Evolutionary conservation across 1,140 invertebrate genomes (phyloP).

Genomic region (Drosophila ficusphila): DNA sequence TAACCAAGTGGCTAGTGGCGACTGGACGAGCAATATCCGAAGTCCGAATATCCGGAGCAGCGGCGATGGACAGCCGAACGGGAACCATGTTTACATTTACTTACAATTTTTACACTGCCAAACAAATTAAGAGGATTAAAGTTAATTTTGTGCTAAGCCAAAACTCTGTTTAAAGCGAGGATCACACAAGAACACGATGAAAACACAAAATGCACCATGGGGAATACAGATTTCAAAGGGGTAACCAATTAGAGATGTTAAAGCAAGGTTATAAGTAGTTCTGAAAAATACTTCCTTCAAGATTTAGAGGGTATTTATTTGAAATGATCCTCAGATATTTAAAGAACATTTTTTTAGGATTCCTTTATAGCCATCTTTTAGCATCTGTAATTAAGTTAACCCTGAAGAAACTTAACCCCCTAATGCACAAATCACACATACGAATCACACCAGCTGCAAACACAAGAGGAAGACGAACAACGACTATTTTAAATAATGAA

Average conservation of each 20-base stretch:
- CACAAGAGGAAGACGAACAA: constrained; percentile 60
- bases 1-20: constrained; percentile 39
- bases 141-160: constrained; percentile 73
- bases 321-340: no score
- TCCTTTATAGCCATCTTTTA: no score
- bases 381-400: background rate
- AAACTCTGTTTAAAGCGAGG: constrained; percentile 49
- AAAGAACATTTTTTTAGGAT: no score
- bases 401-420: background rate
- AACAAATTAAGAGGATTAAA: constrained; percentile 32
- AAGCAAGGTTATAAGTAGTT: no score
- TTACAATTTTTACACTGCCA: constrained; percentile 83
- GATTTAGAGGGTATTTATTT: background rate
- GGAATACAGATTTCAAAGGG: background rate
- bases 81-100: constrained; percentile 42
- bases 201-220: constrained; percentile 5
- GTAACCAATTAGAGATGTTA: no score
- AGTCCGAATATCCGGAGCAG: constrained; percentile 55
- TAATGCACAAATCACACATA: constrained; percentile 36
- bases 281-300: no score
- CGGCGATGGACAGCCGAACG: constrained; percentile 22
- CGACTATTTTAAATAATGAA: constrained; percentile 72
- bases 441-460: constrained; percentile 46
- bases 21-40: constrained; percentile 66
- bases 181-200: constrained; percentile 16